Conservation (phyloP, 2,888 invertebrate genomes). For the Gonocerus acuteangulatus region DNA sequence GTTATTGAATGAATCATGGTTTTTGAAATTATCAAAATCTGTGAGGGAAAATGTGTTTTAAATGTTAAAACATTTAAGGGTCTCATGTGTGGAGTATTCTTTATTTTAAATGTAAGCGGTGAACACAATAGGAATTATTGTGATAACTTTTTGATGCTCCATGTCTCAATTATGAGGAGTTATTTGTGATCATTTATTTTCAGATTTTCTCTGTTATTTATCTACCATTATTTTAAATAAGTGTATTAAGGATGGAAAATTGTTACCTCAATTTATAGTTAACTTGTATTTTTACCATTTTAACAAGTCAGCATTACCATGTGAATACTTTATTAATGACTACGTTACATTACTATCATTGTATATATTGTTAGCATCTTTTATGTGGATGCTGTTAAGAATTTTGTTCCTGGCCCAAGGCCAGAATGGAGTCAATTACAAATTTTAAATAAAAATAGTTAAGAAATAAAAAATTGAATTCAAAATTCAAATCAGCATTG, state of each 20-base stretch:
- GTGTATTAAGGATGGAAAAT: slow-evolving; percentile 37
- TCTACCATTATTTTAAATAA: slow-evolving; percentile 38
- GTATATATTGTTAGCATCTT: slow-evolving; percentile 31
- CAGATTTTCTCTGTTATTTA: slow-evolving; percentile 24
- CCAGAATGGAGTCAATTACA: slow-evolving; percentile 23
- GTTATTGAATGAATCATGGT: slow-evolving; percentile 6
- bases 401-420: slow-evolving; percentile 27
- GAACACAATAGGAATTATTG: slow-evolving; percentile 21
- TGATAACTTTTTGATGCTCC: slow-evolving; percentile 24
- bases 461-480: slow-evolving; percentile 2
- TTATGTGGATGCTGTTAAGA: slow-evolving; percentile 28
- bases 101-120: not conserved
- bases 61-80: slow-evolving; percentile 21
- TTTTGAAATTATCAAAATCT: slow-evolving; percentile 14
- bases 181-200: slow-evolving; percentile 32
- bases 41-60: slow-evolving; percentile 16
- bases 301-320: slow-evolving; percentile 38
- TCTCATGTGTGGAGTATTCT: slow-evolving; percentile 17
- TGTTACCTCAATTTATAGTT: slow-evolving; percentile 38
- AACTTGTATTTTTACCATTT: slow-evolving; percentile 38
- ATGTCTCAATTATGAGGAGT: slow-evolving; percentile 22
- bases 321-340: slow-evolving; percentile 34
- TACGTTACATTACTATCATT: slow-evolving; percentile 31
- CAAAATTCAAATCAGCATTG: slow-evolving; percentile 7
- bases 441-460: slow-evolving; percentile 20